A percentile compares a stretch with the other conserved stretches of the same genome.
Evolutionary conservation across 2,797 vertebrate genomes (phyloP).

Genomic region (Poeciliopsis paucimaculata): DNA sequence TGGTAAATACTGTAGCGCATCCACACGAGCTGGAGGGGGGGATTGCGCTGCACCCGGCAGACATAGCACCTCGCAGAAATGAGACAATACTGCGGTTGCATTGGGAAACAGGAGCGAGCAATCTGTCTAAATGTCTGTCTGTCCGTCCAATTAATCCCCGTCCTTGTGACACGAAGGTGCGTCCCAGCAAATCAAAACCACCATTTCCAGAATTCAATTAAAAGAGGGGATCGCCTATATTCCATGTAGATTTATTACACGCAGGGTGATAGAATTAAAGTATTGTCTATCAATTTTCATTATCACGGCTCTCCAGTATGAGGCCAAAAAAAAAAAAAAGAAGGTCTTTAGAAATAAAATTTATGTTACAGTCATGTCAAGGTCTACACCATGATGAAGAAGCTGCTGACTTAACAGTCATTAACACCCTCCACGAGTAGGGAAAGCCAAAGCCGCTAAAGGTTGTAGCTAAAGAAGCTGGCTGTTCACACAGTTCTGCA

Average conservation of each 20-base stretch:
- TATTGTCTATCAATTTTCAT: neutral
- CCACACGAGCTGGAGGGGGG: slow-evolving; percentile 34
- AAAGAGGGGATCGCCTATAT: neutral
- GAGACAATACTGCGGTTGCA: slow-evolving; percentile 55
- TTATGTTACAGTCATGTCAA: neutral
- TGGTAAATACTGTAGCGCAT: slow-evolving; percentile 68
- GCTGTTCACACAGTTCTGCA: neutral
- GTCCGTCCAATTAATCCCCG: neutral
- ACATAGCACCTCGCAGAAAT: slow-evolving; percentile 62
- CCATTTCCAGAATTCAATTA: neutral
- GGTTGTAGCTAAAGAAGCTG: neutral
- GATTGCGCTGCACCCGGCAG: slow-evolving; percentile 46
- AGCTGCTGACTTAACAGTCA: neutral
- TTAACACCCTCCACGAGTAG: no score
- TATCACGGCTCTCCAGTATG: neutral
- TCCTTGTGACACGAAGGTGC: no score
- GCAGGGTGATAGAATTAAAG: neutral
- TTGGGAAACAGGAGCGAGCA: slow-evolving; percentile 17
- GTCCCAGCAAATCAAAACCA: no score
- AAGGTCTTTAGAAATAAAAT: neutral
- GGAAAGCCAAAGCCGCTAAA: neutral
- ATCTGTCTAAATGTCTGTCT: neutral
- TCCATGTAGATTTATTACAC: no score
- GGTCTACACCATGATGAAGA: neutral
- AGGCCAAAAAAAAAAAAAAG: neutral